These are phyloP conservation scores for Xylota segnis DNA, from an alignment of 2,888 invertebrate genomes.

Conservation along the genomic window DNA sequence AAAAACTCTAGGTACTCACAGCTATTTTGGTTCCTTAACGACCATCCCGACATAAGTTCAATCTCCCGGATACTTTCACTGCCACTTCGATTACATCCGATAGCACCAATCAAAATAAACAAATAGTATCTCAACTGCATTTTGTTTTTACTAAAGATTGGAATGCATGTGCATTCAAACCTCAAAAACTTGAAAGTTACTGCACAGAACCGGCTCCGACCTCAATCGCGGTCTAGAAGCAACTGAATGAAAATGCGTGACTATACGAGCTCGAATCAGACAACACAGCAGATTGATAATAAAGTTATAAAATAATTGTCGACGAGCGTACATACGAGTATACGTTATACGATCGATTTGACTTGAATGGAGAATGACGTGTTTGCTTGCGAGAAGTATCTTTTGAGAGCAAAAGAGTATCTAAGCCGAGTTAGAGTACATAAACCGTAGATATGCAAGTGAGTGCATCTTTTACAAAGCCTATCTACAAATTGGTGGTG, in stretches of 20 bases:
- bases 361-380: conserved; percentile 3
- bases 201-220: not conserved
- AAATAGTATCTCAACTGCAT: conserved; percentile 54
- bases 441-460: not conserved
- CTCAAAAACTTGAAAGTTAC: not conserved
- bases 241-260: conserved; percentile 40
- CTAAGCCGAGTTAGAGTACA: not conserved
- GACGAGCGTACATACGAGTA: not conserved
- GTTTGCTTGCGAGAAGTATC: conserved; percentile 20
- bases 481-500: not conserved
- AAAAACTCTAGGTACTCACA: conserved; percentile 72
- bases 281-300: conserved; percentile 59
- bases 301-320: conserved; percentile 27
- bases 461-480: not conserved
- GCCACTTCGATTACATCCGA: conserved; percentile 13
- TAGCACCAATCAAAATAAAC: conserved; percentile 37
- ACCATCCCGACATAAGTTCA: conserved; percentile 77
- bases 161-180: conserved; percentile 35
- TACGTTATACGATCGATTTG: not conserved
- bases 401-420: conserved; percentile 1
- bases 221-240: conserved; percentile 42
- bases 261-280: conserved; percentile 32
- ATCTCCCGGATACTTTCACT: conserved; percentile 69
- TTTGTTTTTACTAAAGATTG: not conserved
- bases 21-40: conserved; percentile 75